Base-by-base conservation (phyloP, 2,888 invertebrate species). In the Hydropsyche betteni region DNA sequence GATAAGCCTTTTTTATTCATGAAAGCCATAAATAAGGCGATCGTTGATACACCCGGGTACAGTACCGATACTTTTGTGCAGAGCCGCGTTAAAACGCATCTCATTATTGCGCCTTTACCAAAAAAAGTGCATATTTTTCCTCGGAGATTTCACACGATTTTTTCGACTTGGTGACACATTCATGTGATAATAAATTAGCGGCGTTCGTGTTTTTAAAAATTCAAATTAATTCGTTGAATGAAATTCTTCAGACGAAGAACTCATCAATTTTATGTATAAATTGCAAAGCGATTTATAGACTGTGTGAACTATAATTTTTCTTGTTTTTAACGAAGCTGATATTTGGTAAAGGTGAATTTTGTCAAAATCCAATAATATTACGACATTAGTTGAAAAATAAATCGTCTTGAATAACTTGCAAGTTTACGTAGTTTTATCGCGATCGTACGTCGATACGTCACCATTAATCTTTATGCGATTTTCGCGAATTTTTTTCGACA, bases 1-100 rank as follows among this genome's bases (percentile, higher is more conserved):
- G 70, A 70, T 70, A 70, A 70, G 70, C 70, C 64, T 70, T 70
- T 44, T 44, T 70, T 70, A 70, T 70, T 53, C 70, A 38, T 53
- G 70, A 70, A 70, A 70, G 70, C 70, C 70, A 70, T 70, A 70
- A 70, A 70, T 70, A 70, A 70, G 70, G 36, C 70, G 70, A 70
- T 70, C 70, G 70, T 70, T 70, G 70, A 70, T 51, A 70, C 44
- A 44, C 53, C 53, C 16, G 53, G 52, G 34, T 69, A 44, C 44
- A 53, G 14, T 33, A 70, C 53, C 24, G 52, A 36, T 34, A 70
- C 44, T 44, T 70, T 70, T 70, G 51, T 70, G 53, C 53, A 52
- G 51, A 34, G n/a, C 51, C 10, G 33, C n/a, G 33, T 70, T 53
- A 44, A 44, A 44, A 44, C 6, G 70, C 70, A 70, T 70, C 70